A percentile compares a stretch with the other conserved stretches of the same genome.
phyloP scores from a whole-genome alignment of 23 tunicate species.

The Halocynthia aurantium region DNA sequence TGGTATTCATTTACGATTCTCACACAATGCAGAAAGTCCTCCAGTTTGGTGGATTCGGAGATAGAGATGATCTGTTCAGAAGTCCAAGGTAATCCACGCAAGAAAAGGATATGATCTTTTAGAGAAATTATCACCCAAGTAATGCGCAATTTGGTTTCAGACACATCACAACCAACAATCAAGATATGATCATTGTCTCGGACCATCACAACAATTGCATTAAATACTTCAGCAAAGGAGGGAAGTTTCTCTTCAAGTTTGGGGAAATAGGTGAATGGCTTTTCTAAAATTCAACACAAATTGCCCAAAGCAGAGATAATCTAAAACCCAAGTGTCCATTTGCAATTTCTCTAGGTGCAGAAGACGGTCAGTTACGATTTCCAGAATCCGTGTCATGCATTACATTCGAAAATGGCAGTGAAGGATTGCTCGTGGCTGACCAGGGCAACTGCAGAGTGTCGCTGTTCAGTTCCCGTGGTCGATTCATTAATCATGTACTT shows the following conservation, averaged over 20 bases:
- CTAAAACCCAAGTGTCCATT: not conserved
- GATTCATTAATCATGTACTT: conserved; percentile 38
- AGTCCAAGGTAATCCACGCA: conserved; percentile 40
- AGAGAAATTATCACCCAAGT: not conserved
- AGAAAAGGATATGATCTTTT: not conserved
- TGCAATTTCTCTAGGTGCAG: conserved; percentile 15
- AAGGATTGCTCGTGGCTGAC: conserved; percentile 67
- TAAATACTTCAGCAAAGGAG: conserved; percentile 37
- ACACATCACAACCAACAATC: conserved; percentile 42
- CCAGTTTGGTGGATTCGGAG: conserved; percentile 66
- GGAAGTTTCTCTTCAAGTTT: conserved; percentile 32
- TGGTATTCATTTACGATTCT: conserved; percentile 36
- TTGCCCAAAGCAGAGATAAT: not conserved
- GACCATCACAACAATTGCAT: conserved; percentile 65
- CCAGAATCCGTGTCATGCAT: conserved; percentile 54
- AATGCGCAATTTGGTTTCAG: conserved; percentile 8
- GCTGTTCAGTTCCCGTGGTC: conserved; percentile 26
- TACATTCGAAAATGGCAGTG: conserved; percentile 24
- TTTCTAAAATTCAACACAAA: not conserved
- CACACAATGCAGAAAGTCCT: conserved; percentile 33
- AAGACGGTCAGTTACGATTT: conserved; percentile 33
- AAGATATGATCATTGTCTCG: conserved; percentile 59
- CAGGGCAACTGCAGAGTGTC: conserved; percentile 61
- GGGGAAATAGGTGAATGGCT: conserved; percentile 40
- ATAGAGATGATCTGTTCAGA: conserved; percentile 33